Percentiles rank a stretch among this genome's conserved stretches.
phyloP scores from a whole-genome alignment of 2,113 vertebrate species.

The Craseonycteris thonglongyai region DNA sequence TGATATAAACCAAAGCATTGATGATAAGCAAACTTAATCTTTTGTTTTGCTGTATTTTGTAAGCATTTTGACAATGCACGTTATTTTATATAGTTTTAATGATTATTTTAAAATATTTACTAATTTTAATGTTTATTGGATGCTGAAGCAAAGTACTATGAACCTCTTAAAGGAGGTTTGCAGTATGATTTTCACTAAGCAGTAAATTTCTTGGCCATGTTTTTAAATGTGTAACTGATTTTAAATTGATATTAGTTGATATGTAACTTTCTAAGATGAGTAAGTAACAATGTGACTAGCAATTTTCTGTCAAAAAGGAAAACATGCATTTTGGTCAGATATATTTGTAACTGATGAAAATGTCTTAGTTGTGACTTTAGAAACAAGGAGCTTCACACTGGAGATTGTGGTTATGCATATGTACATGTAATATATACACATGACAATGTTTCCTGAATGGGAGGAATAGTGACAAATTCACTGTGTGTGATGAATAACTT shows the following conservation, averaged over 20 bases:
- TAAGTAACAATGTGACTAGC: slow-evolving; percentile 12
- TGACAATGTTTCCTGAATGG: neutral
- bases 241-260: neutral
- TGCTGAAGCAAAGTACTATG: neutral
- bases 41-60: neutral
- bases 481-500: neutral
- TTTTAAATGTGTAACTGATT: neutral
- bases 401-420: neutral
- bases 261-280: neutral
- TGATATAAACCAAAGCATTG: neutral
- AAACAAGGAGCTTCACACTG: slow-evolving; percentile 5
- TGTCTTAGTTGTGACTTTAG: neutral
- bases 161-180: neutral
- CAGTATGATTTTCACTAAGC: neutral
- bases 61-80: neutral
- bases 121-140: neutral
- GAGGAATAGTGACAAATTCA: neutral
- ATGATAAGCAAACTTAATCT: neutral
- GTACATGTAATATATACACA: neutral
- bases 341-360: neutral
- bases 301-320: neutral
- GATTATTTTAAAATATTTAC: slow-evolving; percentile 4
- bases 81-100: neutral
- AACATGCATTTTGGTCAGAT: neutral
- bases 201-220: neutral